Base-by-base conservation (phyloP, 37 sponge, comb jelly and placozoan species). In the Aphrocallistes beatrix region DNA sequence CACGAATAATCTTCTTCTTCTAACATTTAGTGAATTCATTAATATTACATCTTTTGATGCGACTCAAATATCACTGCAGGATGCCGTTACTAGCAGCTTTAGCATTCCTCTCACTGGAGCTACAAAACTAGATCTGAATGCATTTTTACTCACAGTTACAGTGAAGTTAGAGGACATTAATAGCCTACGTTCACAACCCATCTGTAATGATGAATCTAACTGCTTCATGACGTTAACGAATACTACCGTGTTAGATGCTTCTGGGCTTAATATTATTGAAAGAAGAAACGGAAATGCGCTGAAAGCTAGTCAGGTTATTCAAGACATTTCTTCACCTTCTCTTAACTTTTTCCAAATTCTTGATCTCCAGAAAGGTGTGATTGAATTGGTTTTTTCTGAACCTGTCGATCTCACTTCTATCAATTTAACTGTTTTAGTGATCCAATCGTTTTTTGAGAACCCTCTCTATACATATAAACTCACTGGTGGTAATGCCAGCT, bases 11-110 rank as follows among this genome's bases (percentile, higher is more conserved):
- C 38, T 50, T 0, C 50, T 95, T 1, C 23, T 83, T 0, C 93
- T 95, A 23, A 84, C 84, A 6, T 95, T 95, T 83, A 88, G 91
- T 88, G 95, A 95, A 50, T 89, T 88, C 85, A 90, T 95, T 9
- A 90, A 90, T 48, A 37, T 83, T 0, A 82, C 92, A 1, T 85
- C 91, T 6, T 49, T 95, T 0, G 83, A 89, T 13, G 82, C 88
- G 0, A 83, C 51, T 50, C 86, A 86, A 32, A 51, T 95, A 39
- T 85, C 86, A 36, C 83, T 95, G 9, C 93, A 91, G 82, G 90
- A 89, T 87, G 88, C 85, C 0, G 38, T 85, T 37, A 82, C 87
- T 51, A 51, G 37, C 0, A 45, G 9, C 32, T 51, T 84, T 39
- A 87, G 69, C 83, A 84, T 85, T 51, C 83, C 90, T 0, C 88